Conservation (phyloP, 2,113 vertebrate species). For the Rana temporaria region DNA sequence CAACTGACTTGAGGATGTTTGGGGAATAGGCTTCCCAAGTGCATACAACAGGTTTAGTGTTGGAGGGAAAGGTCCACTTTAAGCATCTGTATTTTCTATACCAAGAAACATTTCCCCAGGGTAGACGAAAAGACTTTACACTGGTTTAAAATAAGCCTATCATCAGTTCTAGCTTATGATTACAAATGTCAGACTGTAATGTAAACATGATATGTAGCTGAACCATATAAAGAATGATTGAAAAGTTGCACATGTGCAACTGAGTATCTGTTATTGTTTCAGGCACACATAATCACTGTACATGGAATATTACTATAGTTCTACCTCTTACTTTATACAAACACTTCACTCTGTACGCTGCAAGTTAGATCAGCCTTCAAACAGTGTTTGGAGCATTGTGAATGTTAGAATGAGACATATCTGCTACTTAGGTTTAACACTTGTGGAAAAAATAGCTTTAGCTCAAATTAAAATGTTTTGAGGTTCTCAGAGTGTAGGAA, state of each 20-base stretch:
- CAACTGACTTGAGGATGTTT: too few species aligned
- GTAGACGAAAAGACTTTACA: slow-evolving; percentile 25
- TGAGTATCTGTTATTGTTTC: slow-evolving; percentile 46
- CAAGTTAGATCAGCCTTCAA: neutral
- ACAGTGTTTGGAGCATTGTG: slow-evolving; percentile 2
- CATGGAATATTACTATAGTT: slow-evolving; percentile 22
- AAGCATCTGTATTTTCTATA: neutral
- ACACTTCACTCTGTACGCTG: slow-evolving; percentile 8
- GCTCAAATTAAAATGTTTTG: too few species aligned
- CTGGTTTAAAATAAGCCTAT: slow-evolving; percentile 19
- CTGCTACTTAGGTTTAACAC: neutral
- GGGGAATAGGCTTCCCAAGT: too few species aligned
- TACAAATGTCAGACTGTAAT: slow-evolving; percentile 53
- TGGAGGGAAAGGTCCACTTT: too few species aligned
- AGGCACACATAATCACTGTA: slow-evolving; percentile 23
- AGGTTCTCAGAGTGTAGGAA: too few species aligned
- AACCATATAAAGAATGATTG: slow-evolving; percentile 50
- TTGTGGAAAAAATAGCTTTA: too few species aligned
- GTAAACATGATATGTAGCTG: slow-evolving; percentile 47
- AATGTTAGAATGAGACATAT: neutral
- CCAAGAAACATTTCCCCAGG: neutral
- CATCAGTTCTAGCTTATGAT: slow-evolving; percentile 52
- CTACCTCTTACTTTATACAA: slow-evolving; percentile 39
- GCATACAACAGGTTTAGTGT: too few species aligned
- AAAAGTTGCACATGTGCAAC: slow-evolving; percentile 37